Conservation (phyloP, 2,888 invertebrate species). For the Megamerina dolium region DNA sequence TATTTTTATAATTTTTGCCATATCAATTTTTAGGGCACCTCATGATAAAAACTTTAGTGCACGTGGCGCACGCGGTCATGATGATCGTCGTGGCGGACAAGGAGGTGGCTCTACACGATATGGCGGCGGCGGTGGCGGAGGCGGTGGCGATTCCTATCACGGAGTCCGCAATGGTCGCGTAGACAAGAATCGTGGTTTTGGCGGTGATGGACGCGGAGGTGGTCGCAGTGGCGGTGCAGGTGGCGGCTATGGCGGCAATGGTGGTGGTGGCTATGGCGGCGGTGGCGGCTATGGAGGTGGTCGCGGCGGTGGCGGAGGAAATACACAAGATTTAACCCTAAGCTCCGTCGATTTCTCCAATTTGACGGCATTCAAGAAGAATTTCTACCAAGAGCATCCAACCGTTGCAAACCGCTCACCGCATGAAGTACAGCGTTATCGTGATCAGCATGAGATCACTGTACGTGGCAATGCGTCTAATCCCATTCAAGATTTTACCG, state of each 20-base stretch:
- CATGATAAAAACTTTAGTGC: slow-evolving; percentile 44
- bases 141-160: slow-evolving; percentile 78
- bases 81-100: slow-evolving; percentile 83
- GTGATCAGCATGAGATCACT: slow-evolving; percentile 66
- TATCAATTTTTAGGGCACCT: slow-evolving; percentile 36
- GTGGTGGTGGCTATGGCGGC: slow-evolving; percentile 34
- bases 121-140: slow-evolving; percentile 94
- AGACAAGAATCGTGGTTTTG: slow-evolving; percentile 48
- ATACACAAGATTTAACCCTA: slow-evolving; percentile 66
- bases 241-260: slow-evolving; percentile 68
- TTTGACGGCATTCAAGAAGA: slow-evolving; percentile 71
- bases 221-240: slow-evolving; percentile 31
- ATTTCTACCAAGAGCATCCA: slow-evolving; percentile 74
- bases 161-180: slow-evolving; percentile 41
- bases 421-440: slow-evolving; percentile 66
- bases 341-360: slow-evolving; percentile 58
- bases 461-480: slow-evolving; percentile 68
- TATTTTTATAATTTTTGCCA: background rate
- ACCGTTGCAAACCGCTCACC: slow-evolving; percentile 58
- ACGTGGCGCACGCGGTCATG: slow-evolving; percentile 52
- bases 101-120: slow-evolving; percentile 88
- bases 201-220: slow-evolving; percentile 29
- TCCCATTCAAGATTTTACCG: slow-evolving; percentile 72
- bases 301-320: slow-evolving; percentile 85
- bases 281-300: slow-evolving; percentile 90